Evolutionary conservation across 2,113 vertebrate species (phyloP).

Genomic region (Lophura nycthemera): DNA sequence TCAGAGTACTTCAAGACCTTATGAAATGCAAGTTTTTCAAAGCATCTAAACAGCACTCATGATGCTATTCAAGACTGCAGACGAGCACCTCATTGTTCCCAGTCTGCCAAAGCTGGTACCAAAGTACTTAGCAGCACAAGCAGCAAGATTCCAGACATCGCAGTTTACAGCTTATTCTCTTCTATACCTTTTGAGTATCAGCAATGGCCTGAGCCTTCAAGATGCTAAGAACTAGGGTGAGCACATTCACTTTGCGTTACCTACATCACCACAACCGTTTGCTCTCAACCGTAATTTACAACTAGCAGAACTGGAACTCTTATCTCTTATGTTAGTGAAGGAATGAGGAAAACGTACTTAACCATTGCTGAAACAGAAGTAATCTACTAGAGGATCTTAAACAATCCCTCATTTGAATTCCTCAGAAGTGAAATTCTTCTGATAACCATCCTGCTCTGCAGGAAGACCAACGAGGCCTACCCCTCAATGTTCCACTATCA

Average conservation of each 20-base stretch:
- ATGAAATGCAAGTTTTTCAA: not conserved
- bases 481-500: rapidly evolving
- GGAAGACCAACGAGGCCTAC: not conserved
- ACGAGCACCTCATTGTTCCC: not conserved
- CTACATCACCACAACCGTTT: not conserved
- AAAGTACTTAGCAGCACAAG: too few species aligned
- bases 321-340: not conserved
- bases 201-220: not conserved
- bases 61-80: not conserved
- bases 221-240: not conserved
- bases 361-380: not conserved
- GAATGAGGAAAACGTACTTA: not conserved
- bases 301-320: not conserved
- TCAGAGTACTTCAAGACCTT: not conserved
- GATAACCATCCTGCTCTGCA: not conserved
- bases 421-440: not conserved
- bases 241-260: not conserved
- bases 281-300: not conserved
- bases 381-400: not conserved
- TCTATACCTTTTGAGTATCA: not conserved
- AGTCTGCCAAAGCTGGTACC: not conserved
- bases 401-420: not conserved
- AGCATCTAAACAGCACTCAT: not conserved
- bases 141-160: not conserved
- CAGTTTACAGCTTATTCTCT: not conserved